A percentile compares a stretch with the other conserved stretches of the same genome.
Evolutionary conservation across 2,888 invertebrate genomes (phyloP).

Genomic region (Meta bourneti): DNA sequence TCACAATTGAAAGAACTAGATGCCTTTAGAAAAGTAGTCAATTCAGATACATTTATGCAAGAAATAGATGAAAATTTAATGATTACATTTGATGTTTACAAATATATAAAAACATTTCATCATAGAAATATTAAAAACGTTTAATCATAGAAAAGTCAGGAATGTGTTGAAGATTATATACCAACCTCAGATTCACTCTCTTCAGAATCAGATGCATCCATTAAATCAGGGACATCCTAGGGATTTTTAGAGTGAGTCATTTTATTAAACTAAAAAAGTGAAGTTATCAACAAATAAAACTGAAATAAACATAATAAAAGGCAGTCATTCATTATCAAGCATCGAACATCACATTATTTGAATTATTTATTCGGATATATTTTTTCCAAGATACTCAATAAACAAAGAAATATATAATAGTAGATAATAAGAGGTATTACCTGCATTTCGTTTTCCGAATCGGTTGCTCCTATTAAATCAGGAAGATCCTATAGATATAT

Average conservation of each 20-base stretch:
- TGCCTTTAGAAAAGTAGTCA: no score
- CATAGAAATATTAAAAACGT: no score
- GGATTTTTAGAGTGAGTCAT: no score
- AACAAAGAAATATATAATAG: neutral
- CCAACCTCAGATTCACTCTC: slow-evolving; percentile 27
- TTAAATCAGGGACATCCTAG: slow-evolving; percentile 38
- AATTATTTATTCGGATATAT: neutral
- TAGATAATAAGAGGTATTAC: neutral
- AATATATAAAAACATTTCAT: no score
- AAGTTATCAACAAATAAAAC: no score
- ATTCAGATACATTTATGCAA: no score
- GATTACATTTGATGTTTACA: neutral
- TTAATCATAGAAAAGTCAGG: neutral
- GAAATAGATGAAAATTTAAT: no score
- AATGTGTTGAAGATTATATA: neutral
- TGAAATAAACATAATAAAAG: neutral
- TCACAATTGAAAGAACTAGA: no score
- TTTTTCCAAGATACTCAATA: neutral
- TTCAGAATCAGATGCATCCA: slow-evolving; percentile 29
- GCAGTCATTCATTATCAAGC: neutral
- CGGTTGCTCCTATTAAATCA: slow-evolving; percentile 47
- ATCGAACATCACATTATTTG: neutral
- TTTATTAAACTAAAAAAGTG: no score
- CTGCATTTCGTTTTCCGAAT: slow-evolving; percentile 40
- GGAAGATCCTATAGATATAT: slow-evolving; percentile 42